Evolutionary conservation across 2,113 vertebrate species (phyloP).

Genomic region (Electrona antarctica): DNA sequence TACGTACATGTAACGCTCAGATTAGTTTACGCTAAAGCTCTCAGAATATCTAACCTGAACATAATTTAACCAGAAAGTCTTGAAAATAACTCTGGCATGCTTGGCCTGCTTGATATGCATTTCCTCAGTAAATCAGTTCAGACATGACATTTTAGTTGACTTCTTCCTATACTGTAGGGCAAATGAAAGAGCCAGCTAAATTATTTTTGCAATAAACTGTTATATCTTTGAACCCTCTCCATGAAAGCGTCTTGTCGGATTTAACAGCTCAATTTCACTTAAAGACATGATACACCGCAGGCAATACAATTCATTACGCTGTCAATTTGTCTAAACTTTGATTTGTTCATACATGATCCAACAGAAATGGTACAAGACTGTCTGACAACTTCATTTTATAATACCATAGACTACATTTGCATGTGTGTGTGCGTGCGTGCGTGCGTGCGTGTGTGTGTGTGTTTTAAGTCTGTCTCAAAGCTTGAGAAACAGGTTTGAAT

Average conservation of each 20-base stretch:
- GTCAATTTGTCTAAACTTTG: slow-evolving; percentile 16
- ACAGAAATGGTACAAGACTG: slow-evolving; percentile 1
- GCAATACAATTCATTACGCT: slow-evolving; percentile 13
- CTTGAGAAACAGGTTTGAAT: slow-evolving; percentile 29
- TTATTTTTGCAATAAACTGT: neutral
- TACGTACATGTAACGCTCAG: too few relatives aligned
- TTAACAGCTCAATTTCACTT: slow-evolving; percentile 10
- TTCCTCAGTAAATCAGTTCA: neutral
- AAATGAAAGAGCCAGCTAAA: neutral
- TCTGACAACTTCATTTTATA: neutral
- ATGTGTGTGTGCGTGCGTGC: too few relatives aligned
- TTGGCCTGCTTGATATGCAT: neutral
- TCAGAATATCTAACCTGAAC: too few relatives aligned
- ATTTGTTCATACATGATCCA: slow-evolving; percentile 30
- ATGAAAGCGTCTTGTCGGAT: slow-evolving; percentile 33
- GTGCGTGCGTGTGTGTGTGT: neutral
- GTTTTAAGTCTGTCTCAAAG: neutral
- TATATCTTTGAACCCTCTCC: slow-evolving; percentile 8
- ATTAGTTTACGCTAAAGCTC: too few relatives aligned
- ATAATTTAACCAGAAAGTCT: neutral
- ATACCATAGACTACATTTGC: neutral
- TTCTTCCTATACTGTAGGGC: neutral
- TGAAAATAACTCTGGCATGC: neutral
- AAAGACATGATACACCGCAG: slow-evolving; percentile 5
- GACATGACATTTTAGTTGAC: neutral